Conservation (phyloP, 2,888 invertebrate genomes). For the Gnatocerus cornutus region DNA sequence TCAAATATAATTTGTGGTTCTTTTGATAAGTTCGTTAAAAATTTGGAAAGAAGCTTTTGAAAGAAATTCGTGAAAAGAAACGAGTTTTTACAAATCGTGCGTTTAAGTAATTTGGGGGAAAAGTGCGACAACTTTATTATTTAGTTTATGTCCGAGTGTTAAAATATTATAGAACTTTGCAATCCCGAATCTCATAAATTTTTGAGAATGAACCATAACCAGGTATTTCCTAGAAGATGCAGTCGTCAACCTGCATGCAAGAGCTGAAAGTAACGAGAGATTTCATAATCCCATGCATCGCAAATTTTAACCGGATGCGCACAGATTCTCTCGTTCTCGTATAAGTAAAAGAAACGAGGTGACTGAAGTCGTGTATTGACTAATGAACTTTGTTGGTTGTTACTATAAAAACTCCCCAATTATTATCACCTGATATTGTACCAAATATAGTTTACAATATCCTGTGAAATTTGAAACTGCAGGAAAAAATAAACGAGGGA, state of each 20-base stretch:
- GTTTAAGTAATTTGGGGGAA: neutral
- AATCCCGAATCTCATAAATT: constrained; percentile 18
- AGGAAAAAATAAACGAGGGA: constrained; percentile 43
- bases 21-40: constrained; percentile 34
- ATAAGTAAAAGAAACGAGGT: neutral
- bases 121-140: constrained; percentile 5
- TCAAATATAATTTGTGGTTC: constrained; percentile 31
- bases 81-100: neutral
- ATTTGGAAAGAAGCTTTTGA: constrained; percentile 17
- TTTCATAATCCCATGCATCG: constrained; percentile 44
- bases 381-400: neutral
- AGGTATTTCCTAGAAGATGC: constrained; percentile 30
- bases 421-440: constrained; percentile 1
- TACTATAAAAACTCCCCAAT: no score
- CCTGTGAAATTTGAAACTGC: constrained; percentile 17
- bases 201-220: constrained; percentile 28
- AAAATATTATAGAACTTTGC: constrained; percentile 22
- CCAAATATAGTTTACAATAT: constrained; percentile 32
- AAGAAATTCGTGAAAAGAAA: neutral
- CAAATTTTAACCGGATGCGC: constrained; percentile 51
- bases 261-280: neutral
- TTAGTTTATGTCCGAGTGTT: constrained; percentile 4
- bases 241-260: constrained; percentile 30
- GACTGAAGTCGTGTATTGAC: constrained; percentile 2
- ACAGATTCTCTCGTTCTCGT: constrained; percentile 18